phyloP scores from a whole-genome alignment of 2,888 invertebrate genomes.

The Drosophila quasianomalipes region DNA sequence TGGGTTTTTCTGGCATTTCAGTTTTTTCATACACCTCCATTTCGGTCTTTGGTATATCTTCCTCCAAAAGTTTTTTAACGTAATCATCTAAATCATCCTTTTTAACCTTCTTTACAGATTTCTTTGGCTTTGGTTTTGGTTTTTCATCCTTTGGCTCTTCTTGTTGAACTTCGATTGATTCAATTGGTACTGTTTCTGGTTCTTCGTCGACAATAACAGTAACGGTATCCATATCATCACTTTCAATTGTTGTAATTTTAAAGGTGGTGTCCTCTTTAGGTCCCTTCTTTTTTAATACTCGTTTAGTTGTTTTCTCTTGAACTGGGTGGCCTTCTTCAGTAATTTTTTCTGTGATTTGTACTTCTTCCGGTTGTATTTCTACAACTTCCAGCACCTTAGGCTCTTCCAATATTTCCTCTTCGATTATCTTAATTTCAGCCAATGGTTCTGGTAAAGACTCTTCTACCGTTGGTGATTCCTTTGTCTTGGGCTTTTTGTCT shows the following conservation, averaged over 20 bases:
- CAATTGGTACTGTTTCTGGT: slow-evolving; percentile 46
- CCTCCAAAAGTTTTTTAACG: slow-evolving; percentile 76
- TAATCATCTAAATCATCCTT: slow-evolving; percentile 79
- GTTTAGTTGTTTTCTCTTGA: slow-evolving; percentile 80
- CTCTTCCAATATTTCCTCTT: slow-evolving; percentile 59
- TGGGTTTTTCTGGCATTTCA: slow-evolving; percentile 80
- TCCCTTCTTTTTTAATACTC: slow-evolving; percentile 79
- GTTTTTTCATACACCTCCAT: slow-evolving; percentile 85
- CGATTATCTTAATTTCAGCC: slow-evolving; percentile 57
- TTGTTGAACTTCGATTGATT: slow-evolving; percentile 48
- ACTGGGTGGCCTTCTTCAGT: slow-evolving; percentile 78
- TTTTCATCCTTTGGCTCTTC: slow-evolving; percentile 77
- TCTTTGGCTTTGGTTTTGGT: slow-evolving; percentile 75
- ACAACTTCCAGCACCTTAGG: slow-evolving; percentile 66
- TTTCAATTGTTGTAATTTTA: slow-evolving; percentile 82
- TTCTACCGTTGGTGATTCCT: slow-evolving; percentile 51
- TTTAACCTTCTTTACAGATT: slow-evolving; percentile 74
- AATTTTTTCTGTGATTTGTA: slow-evolving; percentile 72
- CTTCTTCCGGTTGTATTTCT: slow-evolving; percentile 75
- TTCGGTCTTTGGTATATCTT: slow-evolving; percentile 83
- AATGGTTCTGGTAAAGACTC: slow-evolving; percentile 43
- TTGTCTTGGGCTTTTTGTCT: slow-evolving; percentile 76
- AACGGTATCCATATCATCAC: slow-evolving; percentile 77
- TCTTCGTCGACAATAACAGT: slow-evolving; percentile 80
- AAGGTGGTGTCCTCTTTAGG: slow-evolving; percentile 73